Percentiles rank a stretch among this genome's conserved stretches.
Evolutionary conservation across 2,113 vertebrate species (phyloP).

Genomic region (Crotophaga sulcirostris): DNA sequence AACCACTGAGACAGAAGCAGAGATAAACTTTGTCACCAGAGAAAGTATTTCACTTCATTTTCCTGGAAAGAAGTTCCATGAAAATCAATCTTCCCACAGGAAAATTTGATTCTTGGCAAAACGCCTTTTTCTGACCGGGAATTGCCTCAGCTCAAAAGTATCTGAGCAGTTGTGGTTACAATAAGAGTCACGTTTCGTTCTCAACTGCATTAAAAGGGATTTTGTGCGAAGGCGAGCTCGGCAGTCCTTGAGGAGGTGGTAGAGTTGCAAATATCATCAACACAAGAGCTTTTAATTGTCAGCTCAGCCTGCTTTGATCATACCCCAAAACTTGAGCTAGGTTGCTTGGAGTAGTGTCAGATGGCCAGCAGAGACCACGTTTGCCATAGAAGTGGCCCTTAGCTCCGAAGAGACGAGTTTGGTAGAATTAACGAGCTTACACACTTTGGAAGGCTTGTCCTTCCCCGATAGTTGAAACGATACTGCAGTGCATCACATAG

Average conservation of each 20-base stretch:
- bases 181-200: neutral
- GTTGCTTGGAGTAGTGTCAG: neutral
- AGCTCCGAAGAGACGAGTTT: neutral
- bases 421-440: neutral
- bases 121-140: neutral
- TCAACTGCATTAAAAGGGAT: neutral
- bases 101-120: slow-evolving; percentile 12
- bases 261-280: neutral
- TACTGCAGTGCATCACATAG: accelerated
- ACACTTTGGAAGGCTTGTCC: neutral
- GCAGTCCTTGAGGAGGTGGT: neutral
- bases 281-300: neutral
- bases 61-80: slow-evolving; percentile 33
- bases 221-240: neutral
- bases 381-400: neutral
- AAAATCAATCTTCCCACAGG: slow-evolving; percentile 51
- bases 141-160: neutral
- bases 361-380: neutral
- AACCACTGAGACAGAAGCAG: neutral
- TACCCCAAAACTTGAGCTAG: neutral
- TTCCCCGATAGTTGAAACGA: neutral
- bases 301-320: neutral
- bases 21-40: neutral
- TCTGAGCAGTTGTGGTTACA: neutral
- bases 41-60: slow-evolving; percentile 31